Evolutionary conservation across 2,797 vertebrate genomes (phyloP).

Genomic region (Monodelphis domestica): DNA sequence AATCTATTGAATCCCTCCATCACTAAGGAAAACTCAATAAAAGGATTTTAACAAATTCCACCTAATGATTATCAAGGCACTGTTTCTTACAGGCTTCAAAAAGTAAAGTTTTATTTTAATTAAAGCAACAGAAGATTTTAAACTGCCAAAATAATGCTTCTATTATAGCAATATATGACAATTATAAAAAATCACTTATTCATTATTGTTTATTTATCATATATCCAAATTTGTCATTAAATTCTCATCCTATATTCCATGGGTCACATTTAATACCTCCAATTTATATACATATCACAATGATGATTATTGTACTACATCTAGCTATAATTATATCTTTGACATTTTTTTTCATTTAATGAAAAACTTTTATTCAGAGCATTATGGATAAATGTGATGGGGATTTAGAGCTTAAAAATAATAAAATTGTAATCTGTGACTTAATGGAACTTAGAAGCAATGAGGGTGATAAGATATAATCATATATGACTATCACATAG

Average conservation of each 20-base stretch:
- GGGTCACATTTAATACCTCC: too few relatives aligned
- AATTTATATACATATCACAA: too few relatives aligned
- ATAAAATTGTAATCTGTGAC: background rate
- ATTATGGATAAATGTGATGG: background rate
- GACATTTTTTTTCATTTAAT: background rate
- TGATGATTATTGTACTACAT: background rate
- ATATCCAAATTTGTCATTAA: background rate
- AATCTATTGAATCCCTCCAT: background rate
- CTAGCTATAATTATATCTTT: background rate
- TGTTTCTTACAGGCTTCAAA: background rate
- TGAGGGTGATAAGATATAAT: background rate
- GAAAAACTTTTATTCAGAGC: background rate
- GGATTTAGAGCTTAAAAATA: background rate
- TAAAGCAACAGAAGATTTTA: too few relatives aligned
- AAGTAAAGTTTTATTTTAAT: background rate
- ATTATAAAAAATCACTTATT: background rate
- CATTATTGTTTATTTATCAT: background rate
- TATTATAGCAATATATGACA: background rate
- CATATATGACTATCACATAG: background rate
- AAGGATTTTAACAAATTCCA: background rate
- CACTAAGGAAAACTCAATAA: background rate
- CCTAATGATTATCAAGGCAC: background rate
- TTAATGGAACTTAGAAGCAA: background rate
- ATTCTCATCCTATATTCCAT: background rate
- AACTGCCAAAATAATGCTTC: background rate